A percentile compares a stretch with the other conserved stretches of the same genome.
Conservation (phyloP, 2,113 vertebrate species). For the Helogale parvula region DNA sequence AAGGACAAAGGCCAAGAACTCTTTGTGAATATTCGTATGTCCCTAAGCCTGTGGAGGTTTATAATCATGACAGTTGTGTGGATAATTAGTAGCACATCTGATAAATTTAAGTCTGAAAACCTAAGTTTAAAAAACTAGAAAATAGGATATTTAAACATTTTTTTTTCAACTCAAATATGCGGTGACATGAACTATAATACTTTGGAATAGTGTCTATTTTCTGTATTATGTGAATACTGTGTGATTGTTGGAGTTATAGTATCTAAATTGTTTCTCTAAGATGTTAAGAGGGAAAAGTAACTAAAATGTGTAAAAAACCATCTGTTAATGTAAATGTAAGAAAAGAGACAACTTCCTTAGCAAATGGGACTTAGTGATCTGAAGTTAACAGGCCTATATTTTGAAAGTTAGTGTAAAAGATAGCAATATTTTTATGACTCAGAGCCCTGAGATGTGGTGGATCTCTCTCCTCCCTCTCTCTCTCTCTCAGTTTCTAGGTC, state of each 20-base stretch:
- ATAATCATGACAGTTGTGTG: not conserved
- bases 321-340: not conserved
- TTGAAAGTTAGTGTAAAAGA: not conserved
- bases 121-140: not conserved
- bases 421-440: not conserved
- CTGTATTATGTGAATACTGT: not conserved
- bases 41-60: not conserved
- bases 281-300: not conserved
- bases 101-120: not conserved
- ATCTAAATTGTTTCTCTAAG: not conserved
- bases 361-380: not conserved
- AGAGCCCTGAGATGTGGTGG: not conserved
- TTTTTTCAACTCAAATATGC: not conserved
- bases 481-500: not conserved
- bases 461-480: no score
- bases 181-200: not conserved
- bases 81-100: not conserved
- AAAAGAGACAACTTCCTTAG: not conserved
- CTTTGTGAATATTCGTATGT: not conserved
- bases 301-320: not conserved
- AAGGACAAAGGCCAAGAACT: not conserved
- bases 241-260: not conserved
- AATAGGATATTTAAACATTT: not conserved
- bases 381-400: not conserved
- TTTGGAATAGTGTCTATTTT: not conserved